phyloP scores from a whole-genome alignment of 2,888 invertebrate species.

The Torymus texanus region DNA sequence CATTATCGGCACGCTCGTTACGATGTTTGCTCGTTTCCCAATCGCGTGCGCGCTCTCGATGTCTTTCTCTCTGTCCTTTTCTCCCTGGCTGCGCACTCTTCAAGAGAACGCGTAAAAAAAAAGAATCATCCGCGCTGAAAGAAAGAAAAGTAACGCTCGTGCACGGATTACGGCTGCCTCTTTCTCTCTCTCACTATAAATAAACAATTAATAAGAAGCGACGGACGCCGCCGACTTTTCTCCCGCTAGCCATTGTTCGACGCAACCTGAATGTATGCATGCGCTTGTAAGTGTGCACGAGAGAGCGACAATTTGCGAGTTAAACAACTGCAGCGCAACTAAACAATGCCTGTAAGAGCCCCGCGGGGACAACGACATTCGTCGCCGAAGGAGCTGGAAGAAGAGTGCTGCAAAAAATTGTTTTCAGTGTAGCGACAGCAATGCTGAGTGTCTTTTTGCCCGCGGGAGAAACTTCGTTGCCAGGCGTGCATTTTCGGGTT shows the following conservation, averaged over 20 bases:
- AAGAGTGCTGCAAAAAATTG: too few species aligned
- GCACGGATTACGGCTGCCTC: too few species aligned
- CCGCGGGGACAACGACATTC: slow-evolving; percentile 37
- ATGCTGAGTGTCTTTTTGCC: too few species aligned
- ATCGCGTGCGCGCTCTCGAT: slow-evolving; percentile 13
- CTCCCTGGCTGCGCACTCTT: slow-evolving; percentile 8
- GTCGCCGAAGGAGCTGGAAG: not conserved
- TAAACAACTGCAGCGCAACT: slow-evolving; percentile 42
- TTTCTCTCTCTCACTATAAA: slow-evolving; percentile 57
- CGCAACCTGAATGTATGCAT: not conserved
- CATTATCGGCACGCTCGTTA: slow-evolving; percentile 31
- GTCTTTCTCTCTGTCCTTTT: slow-evolving; percentile 20
- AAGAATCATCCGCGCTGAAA: too few species aligned
- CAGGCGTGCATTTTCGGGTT: too few species aligned
- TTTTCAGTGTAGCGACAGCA: too few species aligned
- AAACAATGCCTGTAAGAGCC: slow-evolving; percentile 39
- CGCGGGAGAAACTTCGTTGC: too few species aligned
- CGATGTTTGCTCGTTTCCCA: slow-evolving; percentile 25
- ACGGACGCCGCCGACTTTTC: too few species aligned
- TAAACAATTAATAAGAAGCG: slow-evolving; percentile 59
- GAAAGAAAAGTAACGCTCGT: too few species aligned
- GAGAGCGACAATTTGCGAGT: slow-evolving; percentile 51
- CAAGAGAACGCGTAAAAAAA: too few species aligned
- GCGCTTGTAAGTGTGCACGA: slow-evolving; percentile 13
- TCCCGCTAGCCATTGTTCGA: slow-evolving; percentile 35